Evolutionary conservation across 2,113 vertebrate species (phyloP).

Genomic region (Pavo muticus): DNA sequence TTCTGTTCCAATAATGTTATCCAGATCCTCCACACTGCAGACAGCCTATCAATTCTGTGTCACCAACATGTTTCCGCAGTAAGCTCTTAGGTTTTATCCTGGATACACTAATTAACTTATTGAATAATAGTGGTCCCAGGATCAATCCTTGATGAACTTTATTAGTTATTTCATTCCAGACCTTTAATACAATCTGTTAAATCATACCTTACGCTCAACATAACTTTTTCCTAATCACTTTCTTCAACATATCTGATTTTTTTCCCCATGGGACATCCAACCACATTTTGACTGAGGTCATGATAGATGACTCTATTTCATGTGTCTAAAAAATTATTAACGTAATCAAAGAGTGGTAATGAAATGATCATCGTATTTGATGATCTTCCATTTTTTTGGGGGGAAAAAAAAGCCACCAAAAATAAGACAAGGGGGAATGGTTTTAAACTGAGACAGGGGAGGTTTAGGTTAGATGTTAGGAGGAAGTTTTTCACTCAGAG

Average conservation of each 20-base stretch:
- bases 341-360: slow-evolving; percentile 40
- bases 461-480: no score
- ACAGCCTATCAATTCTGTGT: background rate
- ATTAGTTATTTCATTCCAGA: background rate
- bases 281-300: slow-evolving; percentile 10
- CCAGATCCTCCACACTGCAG: background rate
- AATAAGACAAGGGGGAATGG: no score
- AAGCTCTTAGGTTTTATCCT: background rate
- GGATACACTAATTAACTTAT: background rate
- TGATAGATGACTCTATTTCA: slow-evolving; percentile 6
- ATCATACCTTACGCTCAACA: background rate
- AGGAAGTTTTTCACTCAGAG: no score
- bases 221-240: background rate
- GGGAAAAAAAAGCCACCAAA: background rate
- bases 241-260: background rate
- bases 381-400: background rate
- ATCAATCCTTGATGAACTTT: background rate
- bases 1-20: background rate
- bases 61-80: background rate
- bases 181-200: background rate
- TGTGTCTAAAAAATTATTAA: slow-evolving; percentile 33
- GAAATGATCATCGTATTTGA: background rate
- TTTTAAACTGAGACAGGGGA: no score
- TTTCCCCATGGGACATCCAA: background rate
- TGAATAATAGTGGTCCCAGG: background rate